Evolutionary conservation across 2,797 vertebrate genomes (phyloP), one percentile per base, ranked within the genome.

Genomic region (Menidia menidia): DNA sequence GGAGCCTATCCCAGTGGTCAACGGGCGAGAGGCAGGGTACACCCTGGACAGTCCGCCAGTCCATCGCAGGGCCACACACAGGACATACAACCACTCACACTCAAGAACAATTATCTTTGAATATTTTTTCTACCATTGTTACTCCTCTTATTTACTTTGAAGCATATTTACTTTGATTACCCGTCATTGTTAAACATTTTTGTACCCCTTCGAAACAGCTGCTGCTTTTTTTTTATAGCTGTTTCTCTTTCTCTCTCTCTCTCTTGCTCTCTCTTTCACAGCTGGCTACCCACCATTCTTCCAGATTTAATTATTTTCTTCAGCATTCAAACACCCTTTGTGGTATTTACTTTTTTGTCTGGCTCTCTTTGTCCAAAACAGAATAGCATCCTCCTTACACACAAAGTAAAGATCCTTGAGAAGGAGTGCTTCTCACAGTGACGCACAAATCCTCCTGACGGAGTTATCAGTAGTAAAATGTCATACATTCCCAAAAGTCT

Each of bases 271-370:
- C 73, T 77, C 52, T 74, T 52, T 82, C 64, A 69, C 65, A 64
- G 25, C 66, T 82, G 78, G 80, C 78, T 83, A 75, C 75, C 60
- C 7, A 45, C 78, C 43, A 64, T 87, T 89, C 84, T 80, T 78
- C 65, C 64, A 82, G 68, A 77, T 86, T 84, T 84, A 84, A 77
- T 56, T 71, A 70, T 83, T 64, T 71, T 70, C 75, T 62, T 43
- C 56, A 16, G 56, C 42, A 81, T 78, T 71, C 56, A 65, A 76
- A 55, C 69, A 68, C 43, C 55, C 32, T 70, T 82, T 67, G 77
- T 66, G 79, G 80, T 86, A 72, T 88, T 89, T 81, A 79, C n/a
- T 81, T 87, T 77, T 84, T 82, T 85, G 82, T 85, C 82, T 85
- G 83, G 54, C 81, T 1, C 32, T 62, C 77, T 83, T 84, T 88